These are phyloP conservation scores for Choreutis nemorana DNA, from an alignment of 2,888 invertebrate genomes.

Conservation along the genomic window DNA sequence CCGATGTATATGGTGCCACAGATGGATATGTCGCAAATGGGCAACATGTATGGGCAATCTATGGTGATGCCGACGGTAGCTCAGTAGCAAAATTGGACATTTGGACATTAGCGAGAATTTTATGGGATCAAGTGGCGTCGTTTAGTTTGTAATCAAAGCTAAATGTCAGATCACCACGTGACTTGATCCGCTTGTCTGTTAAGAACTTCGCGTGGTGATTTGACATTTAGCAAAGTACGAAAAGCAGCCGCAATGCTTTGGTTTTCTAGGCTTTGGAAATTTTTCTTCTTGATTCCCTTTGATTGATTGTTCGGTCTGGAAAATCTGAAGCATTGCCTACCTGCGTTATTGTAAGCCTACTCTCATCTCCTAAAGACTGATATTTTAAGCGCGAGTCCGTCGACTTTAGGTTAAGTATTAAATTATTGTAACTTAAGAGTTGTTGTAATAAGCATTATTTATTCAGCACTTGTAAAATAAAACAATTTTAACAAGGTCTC, in stretches of 20 bases:
- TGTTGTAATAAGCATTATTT: constrained; percentile 50
- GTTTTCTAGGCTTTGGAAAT: constrained; percentile 29
- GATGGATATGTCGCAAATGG: constrained; percentile 29
- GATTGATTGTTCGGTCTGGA: constrained; percentile 21
- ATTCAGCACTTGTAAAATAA: constrained; percentile 51
- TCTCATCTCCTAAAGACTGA: constrained; percentile 41
- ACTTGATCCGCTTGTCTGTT: constrained; percentile 42
- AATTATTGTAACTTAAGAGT: constrained; percentile 42
- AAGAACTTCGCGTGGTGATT: constrained; percentile 47
- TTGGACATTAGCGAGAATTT: constrained; percentile 19
- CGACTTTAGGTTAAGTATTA: constrained; percentile 46
- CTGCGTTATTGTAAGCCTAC: neutral
- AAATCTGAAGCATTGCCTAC: constrained; percentile 34
- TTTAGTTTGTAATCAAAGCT: constrained; percentile 27
- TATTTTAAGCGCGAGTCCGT: constrained; percentile 52
- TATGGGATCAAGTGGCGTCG: constrained; percentile 51
- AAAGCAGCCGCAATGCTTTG: constrained; percentile 40
- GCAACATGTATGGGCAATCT: constrained; percentile 19
- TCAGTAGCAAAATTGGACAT: constrained; percentile 53
- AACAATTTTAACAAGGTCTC: constrained; percentile 1
- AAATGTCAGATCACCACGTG: constrained; percentile 60
- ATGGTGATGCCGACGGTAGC: constrained; percentile 33
- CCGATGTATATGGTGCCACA: constrained; percentile 57
- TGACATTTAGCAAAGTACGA: constrained; percentile 50
- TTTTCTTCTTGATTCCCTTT: constrained; percentile 19